Evolutionary conservation across 2,797 vertebrate genomes (phyloP).

Genomic region (Siniperca obscura): DNA sequence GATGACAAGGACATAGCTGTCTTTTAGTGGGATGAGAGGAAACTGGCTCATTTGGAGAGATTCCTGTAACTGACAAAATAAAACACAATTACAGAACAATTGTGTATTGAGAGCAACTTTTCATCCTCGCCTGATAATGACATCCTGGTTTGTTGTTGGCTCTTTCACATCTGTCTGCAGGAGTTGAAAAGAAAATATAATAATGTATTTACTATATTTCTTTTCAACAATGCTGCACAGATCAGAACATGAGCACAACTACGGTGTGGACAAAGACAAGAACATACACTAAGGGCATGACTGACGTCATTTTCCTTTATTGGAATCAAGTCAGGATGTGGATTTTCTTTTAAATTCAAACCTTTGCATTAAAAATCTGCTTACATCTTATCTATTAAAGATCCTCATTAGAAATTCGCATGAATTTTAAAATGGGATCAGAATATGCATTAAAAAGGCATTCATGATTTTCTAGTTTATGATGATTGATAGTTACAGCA

Average conservation of each 20-base stretch:
- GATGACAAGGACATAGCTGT: slow-evolving; percentile 64
- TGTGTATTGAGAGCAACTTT: slow-evolving; percentile 25
- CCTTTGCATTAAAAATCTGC: slow-evolving; percentile 1
- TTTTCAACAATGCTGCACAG: background rate
- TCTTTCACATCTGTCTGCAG: background rate
- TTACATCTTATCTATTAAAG: background rate
- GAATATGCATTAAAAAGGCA: background rate
- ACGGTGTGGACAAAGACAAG: background rate
- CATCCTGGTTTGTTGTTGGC: background rate
- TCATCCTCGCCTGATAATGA: slow-evolving; percentile 5
- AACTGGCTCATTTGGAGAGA: slow-evolving; percentile 36
- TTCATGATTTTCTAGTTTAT: background rate
- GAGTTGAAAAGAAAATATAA: background rate
- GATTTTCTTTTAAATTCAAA: slow-evolving; percentile 13
- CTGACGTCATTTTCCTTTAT: slow-evolving; percentile 7
- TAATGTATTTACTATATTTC: background rate
- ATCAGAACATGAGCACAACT: background rate
- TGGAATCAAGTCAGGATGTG: background rate
- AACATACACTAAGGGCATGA: background rate
- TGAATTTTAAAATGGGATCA: background rate
- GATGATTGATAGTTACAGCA: background rate
- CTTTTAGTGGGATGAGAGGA: slow-evolving; percentile 39
- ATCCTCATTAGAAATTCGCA: background rate
- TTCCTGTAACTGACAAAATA: slow-evolving; percentile 38
- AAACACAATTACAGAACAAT: slow-evolving; percentile 60